These are phyloP conservation scores for Aegotheles bennettii DNA, from an alignment of 2,113 vertebrate species.

Conservation along the genomic window DNA sequence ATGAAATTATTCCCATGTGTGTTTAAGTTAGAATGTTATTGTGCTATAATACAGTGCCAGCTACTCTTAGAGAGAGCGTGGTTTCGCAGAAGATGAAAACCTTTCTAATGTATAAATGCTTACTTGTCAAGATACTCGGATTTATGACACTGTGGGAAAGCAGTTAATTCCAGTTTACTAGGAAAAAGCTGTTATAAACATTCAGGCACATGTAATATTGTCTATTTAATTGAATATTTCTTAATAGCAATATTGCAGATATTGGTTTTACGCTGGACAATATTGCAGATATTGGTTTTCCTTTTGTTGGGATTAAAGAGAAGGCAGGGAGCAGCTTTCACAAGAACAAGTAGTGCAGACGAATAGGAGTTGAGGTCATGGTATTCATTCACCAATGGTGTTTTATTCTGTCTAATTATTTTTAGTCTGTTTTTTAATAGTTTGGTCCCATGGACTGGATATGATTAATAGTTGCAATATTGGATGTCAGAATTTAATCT, in stretches of 20 bases:
- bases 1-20: not conserved
- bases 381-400: not conserved
- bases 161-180: not conserved
- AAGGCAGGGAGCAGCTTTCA: accelerated
- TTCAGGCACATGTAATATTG: not conserved
- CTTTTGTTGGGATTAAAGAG: not conserved
- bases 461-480: not conserved
- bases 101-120: not conserved
- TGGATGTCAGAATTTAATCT: not conserved
- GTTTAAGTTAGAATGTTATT: not conserved
- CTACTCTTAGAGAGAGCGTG: not conserved
- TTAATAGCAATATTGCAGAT: not conserved
- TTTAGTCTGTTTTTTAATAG: not conserved
- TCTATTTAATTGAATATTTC: not conserved
- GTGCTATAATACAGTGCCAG: not conserved
- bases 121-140: not conserved
- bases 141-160: not conserved
- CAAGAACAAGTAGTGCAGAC: not conserved
- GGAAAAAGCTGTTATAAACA: not conserved
- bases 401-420: not conserved
- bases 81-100: not conserved
- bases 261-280: not conserved
- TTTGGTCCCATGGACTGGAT: not conserved
- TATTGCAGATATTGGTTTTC: not conserved
- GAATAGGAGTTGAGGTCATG: not conserved